A percentile compares a stretch with the other conserved stretches of the same genome.
These are phyloP conservation scores for Drosophila pachea DNA, from an alignment of 1,140 invertebrate genomes.

Conservation along the genomic window DNA sequence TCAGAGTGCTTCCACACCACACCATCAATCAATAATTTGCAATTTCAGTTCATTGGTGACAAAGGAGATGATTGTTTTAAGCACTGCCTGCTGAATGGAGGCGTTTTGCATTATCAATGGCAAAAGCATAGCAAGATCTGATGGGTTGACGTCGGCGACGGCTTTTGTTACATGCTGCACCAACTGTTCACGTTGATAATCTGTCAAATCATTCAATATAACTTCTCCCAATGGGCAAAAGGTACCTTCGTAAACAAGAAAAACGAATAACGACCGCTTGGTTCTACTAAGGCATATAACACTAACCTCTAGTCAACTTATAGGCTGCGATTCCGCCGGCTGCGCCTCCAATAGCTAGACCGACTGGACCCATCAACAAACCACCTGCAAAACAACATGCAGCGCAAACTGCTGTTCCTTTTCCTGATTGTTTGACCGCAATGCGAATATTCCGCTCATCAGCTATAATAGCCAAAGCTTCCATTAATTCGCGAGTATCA, in stretches of 20 bases:
- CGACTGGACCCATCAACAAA: conserved; percentile 66
- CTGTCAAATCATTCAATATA: conserved; percentile 68
- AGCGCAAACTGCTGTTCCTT: conserved; percentile 72
- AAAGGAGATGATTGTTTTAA: conserved; percentile 65
- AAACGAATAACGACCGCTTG: background rate
- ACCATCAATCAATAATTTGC: conserved; percentile 69
- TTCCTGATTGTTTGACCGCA: conserved; percentile 67
- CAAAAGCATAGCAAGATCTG: conserved; percentile 66
- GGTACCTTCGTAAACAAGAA: conserved; percentile 41
- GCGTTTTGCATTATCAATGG: conserved; percentile 62
- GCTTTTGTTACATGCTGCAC: conserved; percentile 66
- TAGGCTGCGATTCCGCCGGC: conserved; percentile 71
- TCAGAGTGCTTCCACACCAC: too few species aligned
- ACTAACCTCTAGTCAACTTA: conserved; percentile 68
- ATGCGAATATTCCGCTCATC: conserved; percentile 69
- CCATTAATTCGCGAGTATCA: conserved; percentile 67
- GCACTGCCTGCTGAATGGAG: conserved; percentile 62
- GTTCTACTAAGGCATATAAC: background rate
- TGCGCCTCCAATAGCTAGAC: conserved; percentile 69
- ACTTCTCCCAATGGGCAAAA: conserved; percentile 71
- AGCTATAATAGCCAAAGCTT: conserved; percentile 69
- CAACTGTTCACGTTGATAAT: conserved; percentile 62
- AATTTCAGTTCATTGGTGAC: conserved; percentile 68
- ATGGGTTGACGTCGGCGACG: conserved; percentile 55
- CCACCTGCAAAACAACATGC: conserved; percentile 72